Evolutionary conservation across 2,113 vertebrate species (phyloP).

Genomic region (Oncorhynchus masou): DNA sequence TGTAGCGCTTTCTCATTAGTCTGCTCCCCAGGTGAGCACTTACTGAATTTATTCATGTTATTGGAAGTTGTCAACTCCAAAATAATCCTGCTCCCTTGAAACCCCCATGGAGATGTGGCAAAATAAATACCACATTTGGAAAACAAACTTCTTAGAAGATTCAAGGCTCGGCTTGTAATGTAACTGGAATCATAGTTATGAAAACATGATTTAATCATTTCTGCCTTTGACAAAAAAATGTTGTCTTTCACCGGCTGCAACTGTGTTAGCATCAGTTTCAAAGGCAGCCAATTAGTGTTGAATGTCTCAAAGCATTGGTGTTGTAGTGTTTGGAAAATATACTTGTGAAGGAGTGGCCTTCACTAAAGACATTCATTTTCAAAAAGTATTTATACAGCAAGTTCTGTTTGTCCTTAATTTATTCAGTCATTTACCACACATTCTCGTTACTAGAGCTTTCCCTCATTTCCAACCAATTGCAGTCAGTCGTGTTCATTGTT

Average conservation of each 20-base stretch:
- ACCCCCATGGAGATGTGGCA: neutral
- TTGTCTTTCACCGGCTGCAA: neutral
- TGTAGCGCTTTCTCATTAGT: constrained; percentile 13
- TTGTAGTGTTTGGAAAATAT: constrained; percentile 4
- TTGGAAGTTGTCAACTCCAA: neutral
- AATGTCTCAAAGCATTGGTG: neutral
- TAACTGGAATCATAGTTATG: neutral
- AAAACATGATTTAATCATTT: neutral
- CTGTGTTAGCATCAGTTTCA: neutral
- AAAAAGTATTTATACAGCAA: no score
- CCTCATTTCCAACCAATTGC: no score
- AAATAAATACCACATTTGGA: constrained; percentile 9
- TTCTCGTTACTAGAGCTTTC: no score
- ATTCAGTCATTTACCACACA: no score
- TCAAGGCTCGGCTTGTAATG: neutral
- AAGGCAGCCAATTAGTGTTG: neutral
- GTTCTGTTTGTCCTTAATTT: no score
- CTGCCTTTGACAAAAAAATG: no score
- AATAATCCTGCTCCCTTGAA: constrained; percentile 1
- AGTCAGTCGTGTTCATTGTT: no score
- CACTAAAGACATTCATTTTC: no score
- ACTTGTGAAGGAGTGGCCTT: neutral
- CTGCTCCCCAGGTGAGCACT: neutral
- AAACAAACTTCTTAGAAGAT: neutral
- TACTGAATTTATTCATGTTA: constrained; percentile 24